Evolutionary conservation across 2,113 vertebrate genomes (phyloP).

Genomic region (Megaceryle torquata): DNA sequence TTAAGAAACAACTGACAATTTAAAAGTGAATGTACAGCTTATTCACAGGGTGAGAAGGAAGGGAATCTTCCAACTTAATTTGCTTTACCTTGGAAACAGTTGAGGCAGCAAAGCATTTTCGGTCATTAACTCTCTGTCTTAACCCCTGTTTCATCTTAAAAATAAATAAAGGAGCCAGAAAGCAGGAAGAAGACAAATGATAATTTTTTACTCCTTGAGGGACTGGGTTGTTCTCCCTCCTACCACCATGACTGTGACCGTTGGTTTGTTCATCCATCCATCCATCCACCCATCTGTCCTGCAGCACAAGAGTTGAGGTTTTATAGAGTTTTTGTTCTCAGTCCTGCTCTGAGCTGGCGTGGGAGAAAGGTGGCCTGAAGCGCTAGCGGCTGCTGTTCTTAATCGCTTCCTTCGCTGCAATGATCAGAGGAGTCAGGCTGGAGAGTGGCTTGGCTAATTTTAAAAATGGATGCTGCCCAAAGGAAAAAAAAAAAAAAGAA

Average conservation of each 20-base stretch:
- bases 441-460: slow-evolving; percentile 98
- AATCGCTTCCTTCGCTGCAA: slow-evolving; percentile 98
- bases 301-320: slow-evolving; percentile 69
- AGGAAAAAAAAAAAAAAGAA: not conserved
- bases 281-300: slow-evolving; percentile 32
- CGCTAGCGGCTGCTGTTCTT: slow-evolving; percentile 97
- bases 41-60: slow-evolving; percentile 64
- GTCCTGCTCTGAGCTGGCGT: slow-evolving; percentile 69
- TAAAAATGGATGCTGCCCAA: slow-evolving; percentile 94
- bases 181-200: slow-evolving; percentile 78
- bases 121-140: slow-evolving; percentile 63
- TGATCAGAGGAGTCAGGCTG: slow-evolving; percentile 97
- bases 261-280: slow-evolving; percentile 59
- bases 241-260: slow-evolving; percentile 54
- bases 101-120: slow-evolving; percentile 52
- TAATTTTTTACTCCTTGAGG: slow-evolving; percentile 71
- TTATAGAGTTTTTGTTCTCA: slow-evolving; percentile 66
- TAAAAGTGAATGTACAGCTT: slow-evolving; percentile 74
- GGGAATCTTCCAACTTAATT: slow-evolving; percentile 63
- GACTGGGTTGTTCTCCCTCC: slow-evolving; percentile 53
- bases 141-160: slow-evolving; percentile 74
- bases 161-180: slow-evolving; percentile 80
- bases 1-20: slow-evolving; percentile 74
- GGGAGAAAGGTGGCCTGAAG: slow-evolving; percentile 52
- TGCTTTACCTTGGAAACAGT: slow-evolving; percentile 72